These are phyloP conservation scores for Strigamia transsilvanica DNA, from an alignment of 2,888 invertebrate species.

Conservation along the genomic window DNA sequence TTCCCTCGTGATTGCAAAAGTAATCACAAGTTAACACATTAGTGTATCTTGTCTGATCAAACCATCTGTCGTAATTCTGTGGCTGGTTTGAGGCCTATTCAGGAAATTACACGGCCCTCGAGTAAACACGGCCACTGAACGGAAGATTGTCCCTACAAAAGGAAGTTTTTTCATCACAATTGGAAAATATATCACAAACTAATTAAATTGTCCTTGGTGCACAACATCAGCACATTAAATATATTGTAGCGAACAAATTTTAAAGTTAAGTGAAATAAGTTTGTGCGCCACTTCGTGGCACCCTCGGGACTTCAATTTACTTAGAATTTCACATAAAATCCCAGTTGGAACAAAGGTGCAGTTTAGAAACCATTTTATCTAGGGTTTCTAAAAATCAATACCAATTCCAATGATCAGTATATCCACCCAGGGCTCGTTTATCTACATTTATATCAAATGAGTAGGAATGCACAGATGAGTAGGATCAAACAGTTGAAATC, in stretches of 20 bases:
- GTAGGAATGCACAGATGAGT: neutral
- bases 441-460: constrained; percentile 5
- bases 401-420: constrained; percentile 31
- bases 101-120: neutral
- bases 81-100: neutral
- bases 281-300: neutral
- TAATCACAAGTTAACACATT: neutral
- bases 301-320: constrained; percentile 11
- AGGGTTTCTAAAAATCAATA: constrained; percentile 1
- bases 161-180: neutral
- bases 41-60: neutral
- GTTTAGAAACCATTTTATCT: constrained; percentile 29
- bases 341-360: constrained; percentile 17
- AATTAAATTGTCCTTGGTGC: too few species aligned
- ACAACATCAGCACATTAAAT: neutral
- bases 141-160: neutral
- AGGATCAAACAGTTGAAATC: neutral
- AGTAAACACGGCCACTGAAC: constrained; percentile 3
- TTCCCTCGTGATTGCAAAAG: neutral
- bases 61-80: constrained; percentile 22
- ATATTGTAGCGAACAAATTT: too few species aligned
- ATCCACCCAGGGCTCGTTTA: constrained; percentile 11
- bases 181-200: neutral
- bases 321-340: constrained; percentile 22
- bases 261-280: neutral